Percentiles rank a stretch among this genome's conserved stretches.
Evolutionary conservation across 92 coral and sea anemone species (phyloP).

Genomic region (Pocillopora grandis): DNA sequence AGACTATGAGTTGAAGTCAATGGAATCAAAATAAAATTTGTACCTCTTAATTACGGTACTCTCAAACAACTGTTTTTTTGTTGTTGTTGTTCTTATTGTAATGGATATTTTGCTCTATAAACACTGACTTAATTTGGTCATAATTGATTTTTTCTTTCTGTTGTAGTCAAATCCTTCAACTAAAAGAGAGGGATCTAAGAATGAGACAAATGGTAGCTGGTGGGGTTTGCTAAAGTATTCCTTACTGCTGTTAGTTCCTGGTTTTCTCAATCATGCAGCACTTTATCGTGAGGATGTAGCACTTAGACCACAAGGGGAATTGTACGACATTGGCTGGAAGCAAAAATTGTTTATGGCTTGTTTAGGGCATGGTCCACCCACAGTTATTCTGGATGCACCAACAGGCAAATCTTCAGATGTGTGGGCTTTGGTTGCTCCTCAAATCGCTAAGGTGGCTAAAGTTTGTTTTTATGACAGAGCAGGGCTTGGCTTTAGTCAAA

Average conservation of each 20-base stretch:
- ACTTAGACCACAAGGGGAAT: conserved; percentile 81
- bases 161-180: not conserved
- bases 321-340: conserved; percentile 79
- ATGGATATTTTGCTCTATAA: not conserved
- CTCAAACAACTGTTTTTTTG: too few relatives aligned
- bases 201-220: conserved; percentile 31
- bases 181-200: not conserved
- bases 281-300: conserved; percentile 71
- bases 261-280: conserved; percentile 92
- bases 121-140: too few relatives aligned
- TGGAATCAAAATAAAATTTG: too few relatives aligned
- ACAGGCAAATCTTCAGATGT: conserved; percentile 88
- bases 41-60: too few relatives aligned
- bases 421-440: conserved; percentile 75
- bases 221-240: conserved; percentile 67
- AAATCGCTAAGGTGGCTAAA: conserved; percentile 73
- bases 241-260: conserved; percentile 76
- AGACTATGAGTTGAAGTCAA: not conserved
- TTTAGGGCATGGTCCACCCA: conserved; percentile 80
- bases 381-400: conserved; percentile 86
- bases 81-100: not conserved
- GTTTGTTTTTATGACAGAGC: conserved; percentile 91
- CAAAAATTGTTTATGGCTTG: conserved; percentile 93
- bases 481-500: conserved; percentile 93
- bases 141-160: not conserved